Conservation (phyloP, 2,888 invertebrate species). For the Cinara cedri region DNA sequence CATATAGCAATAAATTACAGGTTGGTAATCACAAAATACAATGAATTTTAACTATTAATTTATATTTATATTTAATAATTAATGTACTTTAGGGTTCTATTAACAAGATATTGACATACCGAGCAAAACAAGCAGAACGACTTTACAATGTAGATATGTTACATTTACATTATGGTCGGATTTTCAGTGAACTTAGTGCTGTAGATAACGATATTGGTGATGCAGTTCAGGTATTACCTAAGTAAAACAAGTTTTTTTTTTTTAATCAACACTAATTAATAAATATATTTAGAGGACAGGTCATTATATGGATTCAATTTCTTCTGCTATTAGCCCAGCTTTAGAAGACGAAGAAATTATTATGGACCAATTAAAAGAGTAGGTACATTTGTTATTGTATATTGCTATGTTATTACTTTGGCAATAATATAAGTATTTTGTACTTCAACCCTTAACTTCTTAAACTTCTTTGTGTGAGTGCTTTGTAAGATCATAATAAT, state of each 20-base stretch:
- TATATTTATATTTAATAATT: neutral
- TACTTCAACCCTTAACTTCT: too few species aligned
- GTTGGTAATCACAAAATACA: constrained; percentile 9
- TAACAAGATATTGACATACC: constrained; percentile 53
- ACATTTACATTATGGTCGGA: constrained; percentile 75
- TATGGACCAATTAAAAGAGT: constrained; percentile 84
- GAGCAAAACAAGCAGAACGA: constrained; percentile 75
- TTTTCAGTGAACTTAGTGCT: constrained; percentile 86
- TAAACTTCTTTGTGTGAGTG: too few species aligned
- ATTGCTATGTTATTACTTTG: neutral
- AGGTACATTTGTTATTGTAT: constrained; percentile 62
- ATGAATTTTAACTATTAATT: neutral
- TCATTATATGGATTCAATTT: constrained; percentile 73
- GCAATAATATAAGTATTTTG: too few species aligned
- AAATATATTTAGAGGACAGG: constrained; percentile 65
- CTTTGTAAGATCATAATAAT: neutral
- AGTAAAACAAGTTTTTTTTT: neutral
- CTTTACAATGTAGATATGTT: constrained; percentile 79
- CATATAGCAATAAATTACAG: constrained; percentile 51
- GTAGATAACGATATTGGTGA: constrained; percentile 83
- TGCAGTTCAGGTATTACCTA: constrained; percentile 69
- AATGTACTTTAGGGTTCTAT: constrained; percentile 36
- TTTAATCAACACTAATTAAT: neutral
- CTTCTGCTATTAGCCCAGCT: constrained; percentile 74
- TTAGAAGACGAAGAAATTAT: constrained; percentile 83